Conservation (phyloP, 2,797 vertebrate genomes). For the Arctocebus calabarensis region DNA sequence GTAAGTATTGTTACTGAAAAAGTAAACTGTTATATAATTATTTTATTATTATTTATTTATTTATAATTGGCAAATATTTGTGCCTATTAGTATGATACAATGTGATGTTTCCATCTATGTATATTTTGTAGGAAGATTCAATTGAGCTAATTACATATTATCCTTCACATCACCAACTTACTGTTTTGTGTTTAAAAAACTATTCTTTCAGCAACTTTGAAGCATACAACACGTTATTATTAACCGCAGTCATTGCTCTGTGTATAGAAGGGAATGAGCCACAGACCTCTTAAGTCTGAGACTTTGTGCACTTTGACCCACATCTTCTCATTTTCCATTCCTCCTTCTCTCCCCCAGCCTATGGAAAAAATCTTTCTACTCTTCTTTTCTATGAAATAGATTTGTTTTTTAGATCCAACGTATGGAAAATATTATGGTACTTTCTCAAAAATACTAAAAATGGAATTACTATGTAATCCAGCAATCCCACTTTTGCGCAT, state of each 20-base stretch:
- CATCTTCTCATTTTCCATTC: neutral
- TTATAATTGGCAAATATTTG: neutral
- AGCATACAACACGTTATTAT: neutral
- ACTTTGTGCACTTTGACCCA: neutral
- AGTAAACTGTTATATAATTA: neutral
- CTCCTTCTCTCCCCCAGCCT: neutral
- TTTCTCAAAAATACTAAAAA: neutral
- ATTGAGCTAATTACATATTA: no score
- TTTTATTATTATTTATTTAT: neutral
- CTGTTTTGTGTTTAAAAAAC: no score
- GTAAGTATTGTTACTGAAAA: constrained; percentile 29
- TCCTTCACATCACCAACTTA: no score
- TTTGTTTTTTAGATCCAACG: neutral
- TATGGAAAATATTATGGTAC: neutral
- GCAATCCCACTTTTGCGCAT: neutral
- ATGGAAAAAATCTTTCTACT: neutral
- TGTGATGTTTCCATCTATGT: neutral
- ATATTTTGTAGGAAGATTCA: neutral
- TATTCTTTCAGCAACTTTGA: no score
- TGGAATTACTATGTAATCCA: neutral
- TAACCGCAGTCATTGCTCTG: neutral
- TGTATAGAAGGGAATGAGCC: no score
- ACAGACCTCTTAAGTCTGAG: neutral
- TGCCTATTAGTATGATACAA: neutral
- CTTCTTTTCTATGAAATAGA: neutral